Percentiles rank a stretch among this genome's conserved stretches.
phyloP scores from a whole-genome alignment of 2,797 vertebrate species.

The Alcedo quadribrachys region DNA sequence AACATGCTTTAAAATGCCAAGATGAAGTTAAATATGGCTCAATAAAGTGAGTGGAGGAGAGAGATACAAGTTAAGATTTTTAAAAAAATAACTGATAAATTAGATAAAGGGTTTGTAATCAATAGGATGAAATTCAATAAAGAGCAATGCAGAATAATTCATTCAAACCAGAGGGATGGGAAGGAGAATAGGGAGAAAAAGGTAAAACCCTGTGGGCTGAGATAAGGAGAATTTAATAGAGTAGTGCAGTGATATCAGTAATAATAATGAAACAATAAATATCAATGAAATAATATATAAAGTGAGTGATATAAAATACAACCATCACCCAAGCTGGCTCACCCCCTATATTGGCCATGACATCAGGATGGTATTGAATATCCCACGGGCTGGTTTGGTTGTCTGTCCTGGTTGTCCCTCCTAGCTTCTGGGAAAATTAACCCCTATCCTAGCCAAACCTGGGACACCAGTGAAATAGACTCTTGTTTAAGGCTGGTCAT shows the following conservation, averaged over 20 bases:
- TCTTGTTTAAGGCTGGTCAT: background rate
- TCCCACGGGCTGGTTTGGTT: background rate
- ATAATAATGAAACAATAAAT: background rate
- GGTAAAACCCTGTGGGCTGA: background rate
- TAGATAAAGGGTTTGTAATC: background rate
- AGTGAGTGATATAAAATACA: background rate
- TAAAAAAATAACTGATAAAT: background rate
- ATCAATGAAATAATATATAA: background rate
- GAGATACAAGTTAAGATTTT: background rate
- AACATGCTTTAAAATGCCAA: background rate
- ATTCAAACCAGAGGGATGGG: background rate
- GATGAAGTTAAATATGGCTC: background rate
- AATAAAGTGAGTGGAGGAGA: background rate
- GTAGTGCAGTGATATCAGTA: background rate
- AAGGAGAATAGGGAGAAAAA: background rate
- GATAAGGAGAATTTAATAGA: background rate
- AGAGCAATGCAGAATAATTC: background rate
- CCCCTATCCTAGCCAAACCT: background rate
- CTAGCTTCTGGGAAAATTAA: background rate
- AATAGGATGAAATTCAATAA: background rate
- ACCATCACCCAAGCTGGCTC: background rate
- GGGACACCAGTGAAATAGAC: background rate
- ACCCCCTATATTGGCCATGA: background rate
- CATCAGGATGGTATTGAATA: background rate
- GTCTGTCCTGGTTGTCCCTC: background rate